Evolutionary conservation across 2,797 vertebrate species (phyloP), one percentile per base, ranked within the genome.

Genomic region (Lates japonicus): DNA sequence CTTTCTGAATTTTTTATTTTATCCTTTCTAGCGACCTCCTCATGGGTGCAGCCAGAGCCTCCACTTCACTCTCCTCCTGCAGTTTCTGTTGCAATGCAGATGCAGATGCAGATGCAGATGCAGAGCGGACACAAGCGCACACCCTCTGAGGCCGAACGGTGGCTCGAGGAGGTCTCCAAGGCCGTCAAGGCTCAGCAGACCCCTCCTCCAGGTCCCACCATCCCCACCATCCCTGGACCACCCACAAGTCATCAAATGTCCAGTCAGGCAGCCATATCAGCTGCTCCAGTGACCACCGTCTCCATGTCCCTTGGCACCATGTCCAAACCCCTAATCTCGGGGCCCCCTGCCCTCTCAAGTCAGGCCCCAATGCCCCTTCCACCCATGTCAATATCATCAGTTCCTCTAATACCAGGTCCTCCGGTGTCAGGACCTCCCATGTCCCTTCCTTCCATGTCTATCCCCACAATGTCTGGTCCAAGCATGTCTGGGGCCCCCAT

Each of bases 91-190:
- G 90, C 92, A 4, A 85, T 91, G 41, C 92, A 92, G 78, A 78
- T 82, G 78, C 94, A 95, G 49, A 78, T 82, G 78, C 94, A 95
- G 49, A 90, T 84, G 25, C 87, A 90, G 64, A 81, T 87, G 83
- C 95, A 96, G 61, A 93, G 95, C 0, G 96, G 97, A 41, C 97
- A 98, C 93, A 96, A 90, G 76, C 95, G 97, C 51, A 98, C 97
- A 0, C 97, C 97, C 0, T 98, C 97, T 0, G 97, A 98, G 89
- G 97, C 97, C 0, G 97, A 98, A 86, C 91, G 97, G 61, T 98
- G 97, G 97, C 85, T 98, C 65, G 97, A 98, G 67, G 97, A 98
- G 76, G 97, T 97, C 12, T 96, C 97, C 48, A 96, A 97, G 76
- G 95, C 94, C 0, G 97, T 97, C 54, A 96, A 94, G 79, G 92